Evolutionary conservation across 2,797 vertebrate species (phyloP).

Genomic region (Sebastes trivittatus): DNA sequence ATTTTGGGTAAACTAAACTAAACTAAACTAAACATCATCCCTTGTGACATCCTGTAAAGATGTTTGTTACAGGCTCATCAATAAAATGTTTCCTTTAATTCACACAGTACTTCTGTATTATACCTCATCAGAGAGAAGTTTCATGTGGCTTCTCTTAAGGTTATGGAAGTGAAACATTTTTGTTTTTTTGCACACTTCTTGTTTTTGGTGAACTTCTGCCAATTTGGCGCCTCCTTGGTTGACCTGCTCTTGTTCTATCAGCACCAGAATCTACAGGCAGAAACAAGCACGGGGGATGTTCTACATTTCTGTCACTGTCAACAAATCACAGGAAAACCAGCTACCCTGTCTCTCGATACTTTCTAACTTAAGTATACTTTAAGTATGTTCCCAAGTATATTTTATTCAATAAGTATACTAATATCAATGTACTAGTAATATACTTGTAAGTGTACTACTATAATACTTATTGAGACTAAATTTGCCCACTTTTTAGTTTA

Average conservation of each 20-base stretch:
- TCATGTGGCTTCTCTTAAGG: not conserved
- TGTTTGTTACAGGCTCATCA: not conserved
- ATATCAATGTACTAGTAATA: too few relatives aligned
- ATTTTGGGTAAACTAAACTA: too few relatives aligned
- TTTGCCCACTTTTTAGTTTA: too few relatives aligned
- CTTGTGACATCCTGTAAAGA: not conserved
- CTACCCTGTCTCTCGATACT: not conserved
- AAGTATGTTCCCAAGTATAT: too few relatives aligned
- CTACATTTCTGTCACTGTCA: not conserved
- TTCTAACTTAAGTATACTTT: too few relatives aligned
- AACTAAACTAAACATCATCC: too few relatives aligned
- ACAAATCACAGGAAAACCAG: not conserved
- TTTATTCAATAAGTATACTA: too few relatives aligned
- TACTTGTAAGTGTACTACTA: too few relatives aligned
- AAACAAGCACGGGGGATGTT: not conserved
- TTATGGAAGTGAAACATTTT: constrained; percentile 39
- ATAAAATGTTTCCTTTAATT: not conserved
- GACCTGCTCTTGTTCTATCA: not conserved
- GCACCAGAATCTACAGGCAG: not conserved
- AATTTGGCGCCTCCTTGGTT: not conserved
- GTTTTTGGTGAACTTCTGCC: constrained; percentile 7
- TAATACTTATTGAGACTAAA: too few relatives aligned
- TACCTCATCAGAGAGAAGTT: not conserved
- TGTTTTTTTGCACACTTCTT: constrained; percentile 3
- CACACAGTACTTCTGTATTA: not conserved